Conservation (phyloP, 2,797 vertebrate species). For the Setipinna tenuifilis region DNA sequence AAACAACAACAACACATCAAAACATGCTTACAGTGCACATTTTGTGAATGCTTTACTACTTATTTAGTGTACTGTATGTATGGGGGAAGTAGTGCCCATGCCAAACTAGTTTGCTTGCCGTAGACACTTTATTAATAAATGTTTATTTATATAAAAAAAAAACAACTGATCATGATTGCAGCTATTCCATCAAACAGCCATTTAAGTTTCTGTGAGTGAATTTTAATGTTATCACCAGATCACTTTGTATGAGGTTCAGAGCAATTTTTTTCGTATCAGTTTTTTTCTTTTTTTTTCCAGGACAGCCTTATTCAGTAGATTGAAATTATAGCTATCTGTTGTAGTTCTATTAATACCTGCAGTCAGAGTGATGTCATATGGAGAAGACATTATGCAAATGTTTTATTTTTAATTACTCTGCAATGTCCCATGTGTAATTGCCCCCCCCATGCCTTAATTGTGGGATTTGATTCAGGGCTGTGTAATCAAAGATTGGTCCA, state of each 20-base stretch:
- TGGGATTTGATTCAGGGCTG: slow-evolving; percentile 52
- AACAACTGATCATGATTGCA: background rate
- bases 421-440: slow-evolving; percentile 51
- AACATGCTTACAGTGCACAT: background rate
- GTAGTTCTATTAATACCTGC: slow-evolving; percentile 12
- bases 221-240: background rate
- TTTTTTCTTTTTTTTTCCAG: background rate
- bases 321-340: background rate
- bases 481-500: slow-evolving; percentile 54
- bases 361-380: slow-evolving; percentile 33
- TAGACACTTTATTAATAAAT: background rate
- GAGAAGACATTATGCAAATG: slow-evolving; percentile 37
- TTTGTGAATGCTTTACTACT: background rate
- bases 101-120: background rate
- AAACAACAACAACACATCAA: background rate
- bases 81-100: background rate
- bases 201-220: background rate
- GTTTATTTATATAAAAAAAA: background rate
- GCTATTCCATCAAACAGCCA: background rate
- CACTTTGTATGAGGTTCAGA: background rate
- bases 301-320: background rate
- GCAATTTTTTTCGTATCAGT: background rate
- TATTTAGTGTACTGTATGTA: background rate
- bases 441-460: slow-evolving; percentile 52
- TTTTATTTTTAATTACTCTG: background rate